Conservation (phyloP, 2,888 invertebrate species). For the Rotaria sp. region DNA sequence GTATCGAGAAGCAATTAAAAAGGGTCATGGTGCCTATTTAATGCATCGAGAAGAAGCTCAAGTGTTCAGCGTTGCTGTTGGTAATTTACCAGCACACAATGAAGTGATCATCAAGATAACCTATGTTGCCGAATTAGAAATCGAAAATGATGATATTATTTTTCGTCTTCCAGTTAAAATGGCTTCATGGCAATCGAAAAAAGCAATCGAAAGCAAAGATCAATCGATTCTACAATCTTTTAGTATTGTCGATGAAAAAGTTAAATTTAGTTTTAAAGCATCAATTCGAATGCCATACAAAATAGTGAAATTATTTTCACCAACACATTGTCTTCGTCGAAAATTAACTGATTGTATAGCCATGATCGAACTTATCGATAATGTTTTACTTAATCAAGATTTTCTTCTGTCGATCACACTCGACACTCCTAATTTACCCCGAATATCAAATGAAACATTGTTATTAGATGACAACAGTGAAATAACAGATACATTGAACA, state of each 20-base stretch:
- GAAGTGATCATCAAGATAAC: slow-evolving; percentile 55
- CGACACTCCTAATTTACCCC: slow-evolving; percentile 55
- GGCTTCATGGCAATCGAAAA: slow-evolving; percentile 51
- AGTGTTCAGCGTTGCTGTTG: slow-evolving; percentile 56
- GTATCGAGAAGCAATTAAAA: slow-evolving; percentile 54
- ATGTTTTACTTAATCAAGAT: slow-evolving; percentile 48
- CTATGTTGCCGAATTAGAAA: slow-evolving; percentile 54
- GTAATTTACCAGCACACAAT: slow-evolving; percentile 53
- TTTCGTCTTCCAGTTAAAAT: slow-evolving; percentile 53
- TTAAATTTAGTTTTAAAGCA: slow-evolving; percentile 43
- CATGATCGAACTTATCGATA: slow-evolving; percentile 48
- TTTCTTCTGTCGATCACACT: slow-evolving; percentile 54
- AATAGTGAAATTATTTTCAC: slow-evolving; percentile 49
- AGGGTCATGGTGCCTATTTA: slow-evolving; percentile 56
- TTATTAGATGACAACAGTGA: no score
- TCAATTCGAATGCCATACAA: slow-evolving; percentile 55
- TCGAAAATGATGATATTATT: slow-evolving; percentile 51
- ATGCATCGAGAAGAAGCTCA: slow-evolving; percentile 56
- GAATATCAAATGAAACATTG: slow-evolving; percentile 55
- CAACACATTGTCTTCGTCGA: slow-evolving; percentile 49
- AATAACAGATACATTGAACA: slow-evolving; percentile 42
- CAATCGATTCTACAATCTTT: slow-evolving; percentile 43
- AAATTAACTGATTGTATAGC: slow-evolving; percentile 54
- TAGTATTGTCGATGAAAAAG: neutral
- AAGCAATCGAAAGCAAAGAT: slow-evolving; percentile 44